phyloP scores from a whole-genome alignment of 2,888 invertebrate genomes.

The Acronicta aceris region DNA sequence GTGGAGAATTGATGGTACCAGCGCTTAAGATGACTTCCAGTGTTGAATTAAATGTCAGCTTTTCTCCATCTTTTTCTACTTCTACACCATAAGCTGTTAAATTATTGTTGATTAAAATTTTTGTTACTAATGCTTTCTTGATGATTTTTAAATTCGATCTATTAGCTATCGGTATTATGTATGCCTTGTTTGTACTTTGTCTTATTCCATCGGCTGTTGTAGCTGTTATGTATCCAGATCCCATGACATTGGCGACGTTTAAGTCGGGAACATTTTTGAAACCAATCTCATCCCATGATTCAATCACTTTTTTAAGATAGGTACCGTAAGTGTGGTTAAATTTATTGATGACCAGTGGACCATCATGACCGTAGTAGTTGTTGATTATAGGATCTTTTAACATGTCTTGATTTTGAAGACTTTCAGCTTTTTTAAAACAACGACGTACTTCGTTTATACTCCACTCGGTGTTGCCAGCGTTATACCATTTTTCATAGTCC shows the following conservation, averaged over 20 bases:
- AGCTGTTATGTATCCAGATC: slow-evolving; percentile 81
- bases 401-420: slow-evolving; percentile 65
- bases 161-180: not conserved
- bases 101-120: not conserved
- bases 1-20: not conserved
- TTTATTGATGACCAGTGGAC: slow-evolving; percentile 80
- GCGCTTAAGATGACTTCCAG: slow-evolving; percentile 3
- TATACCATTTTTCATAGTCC: slow-evolving; percentile 88
- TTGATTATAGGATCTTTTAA: slow-evolving; percentile 55
- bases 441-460: slow-evolving; percentile 78
- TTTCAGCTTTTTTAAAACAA: slow-evolving; percentile 87
- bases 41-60: not conserved
- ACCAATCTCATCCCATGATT: slow-evolving; percentile 82
- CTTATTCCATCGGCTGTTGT: slow-evolving; percentile 44
- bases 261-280: slow-evolving; percentile 71
- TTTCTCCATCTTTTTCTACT: slow-evolving; percentile 1
- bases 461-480: slow-evolving; percentile 88
- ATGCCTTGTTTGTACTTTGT: slow-evolving; percentile 1
- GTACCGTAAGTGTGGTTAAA: slow-evolving; percentile 75
- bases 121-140: not conserved
- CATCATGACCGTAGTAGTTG: slow-evolving; percentile 74
- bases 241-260: slow-evolving; percentile 78
- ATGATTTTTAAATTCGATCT: slow-evolving; percentile 3
- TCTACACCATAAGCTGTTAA: slow-evolving; percentile 3
- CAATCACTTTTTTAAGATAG: slow-evolving; percentile 58